Conservation (phyloP, 2,888 invertebrate species). For the Spisula solida region DNA sequence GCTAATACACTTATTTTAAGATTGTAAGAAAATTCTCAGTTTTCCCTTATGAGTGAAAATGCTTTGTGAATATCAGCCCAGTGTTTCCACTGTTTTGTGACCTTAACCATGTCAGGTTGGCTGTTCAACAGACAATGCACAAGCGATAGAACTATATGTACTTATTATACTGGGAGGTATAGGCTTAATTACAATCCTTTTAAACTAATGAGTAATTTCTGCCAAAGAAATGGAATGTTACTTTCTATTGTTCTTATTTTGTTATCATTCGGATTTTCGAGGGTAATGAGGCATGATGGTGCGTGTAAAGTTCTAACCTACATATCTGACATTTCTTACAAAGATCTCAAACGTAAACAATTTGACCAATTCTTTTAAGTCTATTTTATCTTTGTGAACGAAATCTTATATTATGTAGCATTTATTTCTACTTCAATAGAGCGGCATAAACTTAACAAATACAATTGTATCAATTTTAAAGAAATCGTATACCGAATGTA, state of each 20-base stretch:
- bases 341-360: conserved; percentile 27
- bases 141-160: neutral
- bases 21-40: too few relatives aligned
- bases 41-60: too few relatives aligned
- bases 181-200: neutral
- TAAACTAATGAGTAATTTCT: conserved; percentile 13
- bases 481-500: neutral
- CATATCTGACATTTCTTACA: conserved; percentile 29
- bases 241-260: conserved; percentile 26
- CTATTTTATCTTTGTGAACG: conserved; percentile 20
- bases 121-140: neutral
- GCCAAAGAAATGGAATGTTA: neutral
- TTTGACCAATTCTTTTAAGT: conserved; percentile 33
- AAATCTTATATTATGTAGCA: conserved; percentile 34
- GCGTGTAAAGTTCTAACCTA: conserved; percentile 22
- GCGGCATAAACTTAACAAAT: neutral
- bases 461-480: neutral
- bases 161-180: neutral
- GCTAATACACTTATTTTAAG: too few relatives aligned
- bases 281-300: conserved; percentile 39
- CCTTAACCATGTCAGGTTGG: neutral
- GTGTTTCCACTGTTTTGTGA: neutral
- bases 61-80: too few relatives aligned
- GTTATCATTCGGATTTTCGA: conserved; percentile 32
- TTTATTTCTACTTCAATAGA: neutral